Evolutionary conservation across 2,797 vertebrate species (phyloP).

Genomic region (Liasis olivaceus): DNA sequence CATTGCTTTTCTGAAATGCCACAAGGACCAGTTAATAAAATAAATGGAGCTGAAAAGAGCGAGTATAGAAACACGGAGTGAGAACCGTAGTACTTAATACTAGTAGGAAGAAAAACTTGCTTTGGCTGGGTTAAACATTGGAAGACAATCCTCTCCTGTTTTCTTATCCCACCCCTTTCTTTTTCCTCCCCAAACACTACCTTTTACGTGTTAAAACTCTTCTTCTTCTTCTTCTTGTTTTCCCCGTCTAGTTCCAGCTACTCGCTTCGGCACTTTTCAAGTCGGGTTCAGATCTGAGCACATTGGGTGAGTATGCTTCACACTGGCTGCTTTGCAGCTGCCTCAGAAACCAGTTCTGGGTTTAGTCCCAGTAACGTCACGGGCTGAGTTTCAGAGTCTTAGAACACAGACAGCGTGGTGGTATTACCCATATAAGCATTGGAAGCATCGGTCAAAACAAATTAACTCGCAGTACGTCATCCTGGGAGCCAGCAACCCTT

Average conservation of each 20-base stretch:
- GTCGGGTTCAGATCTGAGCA: slow-evolving; percentile 94
- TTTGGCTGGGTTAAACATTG: background rate
- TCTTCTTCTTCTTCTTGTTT: background rate
- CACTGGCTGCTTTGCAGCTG: background rate
- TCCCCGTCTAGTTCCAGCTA: slow-evolving; percentile 89
- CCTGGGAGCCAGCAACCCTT: slow-evolving; percentile 57
- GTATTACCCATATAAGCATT: slow-evolving; percentile 41
- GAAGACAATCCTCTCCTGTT: too few species aligned
- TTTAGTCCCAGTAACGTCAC: slow-evolving; percentile 28
- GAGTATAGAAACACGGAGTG: background rate
- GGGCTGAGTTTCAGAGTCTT: slow-evolving; percentile 51
- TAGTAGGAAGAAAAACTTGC: background rate
- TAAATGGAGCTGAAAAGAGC: background rate
- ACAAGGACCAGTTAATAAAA: background rate
- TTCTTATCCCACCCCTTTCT: too few species aligned
- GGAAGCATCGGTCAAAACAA: slow-evolving; percentile 59
- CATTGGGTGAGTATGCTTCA: slow-evolving; percentile 86
- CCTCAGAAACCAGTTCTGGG: background rate
- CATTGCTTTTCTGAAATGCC: background rate
- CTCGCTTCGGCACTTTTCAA: slow-evolving; percentile 97
- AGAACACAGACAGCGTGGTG: background rate
- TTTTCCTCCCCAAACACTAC: too few species aligned
- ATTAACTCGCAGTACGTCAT: slow-evolving; percentile 51
- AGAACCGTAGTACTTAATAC: background rate
- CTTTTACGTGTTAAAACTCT: background rate